Evolutionary conservation across 1,140 invertebrate species (phyloP).

Genomic region (Venturia canescens): DNA sequence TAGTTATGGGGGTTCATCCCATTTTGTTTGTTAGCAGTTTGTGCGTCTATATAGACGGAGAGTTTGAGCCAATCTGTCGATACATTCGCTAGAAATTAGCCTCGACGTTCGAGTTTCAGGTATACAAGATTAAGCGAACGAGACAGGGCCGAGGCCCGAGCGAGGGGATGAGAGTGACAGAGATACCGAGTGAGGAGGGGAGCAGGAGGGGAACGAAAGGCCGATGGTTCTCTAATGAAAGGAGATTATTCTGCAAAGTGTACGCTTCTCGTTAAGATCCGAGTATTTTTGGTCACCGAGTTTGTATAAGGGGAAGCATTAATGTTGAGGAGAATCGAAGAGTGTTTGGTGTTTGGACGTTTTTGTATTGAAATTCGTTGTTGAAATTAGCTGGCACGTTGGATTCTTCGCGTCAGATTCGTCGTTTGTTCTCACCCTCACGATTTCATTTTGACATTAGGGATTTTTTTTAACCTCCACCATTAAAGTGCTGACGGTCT

Average conservation of each 20-base stretch:
- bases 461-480: too few species aligned
- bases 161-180: constrained; percentile 26
- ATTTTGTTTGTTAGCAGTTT: neutral
- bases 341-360: too few species aligned
- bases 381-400: too few species aligned
- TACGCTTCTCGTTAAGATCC: too few species aligned
- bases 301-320: too few species aligned
- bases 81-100: constrained; percentile 64
- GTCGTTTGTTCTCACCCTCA: too few species aligned
- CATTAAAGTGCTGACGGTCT: too few species aligned
- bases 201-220: neutral
- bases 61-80: constrained; percentile 60
- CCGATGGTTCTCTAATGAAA: constrained; percentile 58
- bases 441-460: too few species aligned
- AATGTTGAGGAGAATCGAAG: too few species aligned
- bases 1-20: constrained; percentile 12
- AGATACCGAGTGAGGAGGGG: neutral
- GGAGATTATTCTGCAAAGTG: constrained; percentile 50
- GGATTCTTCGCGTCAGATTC: too few species aligned
- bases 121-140: neutral
- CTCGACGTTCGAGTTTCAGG: constrained; percentile 49
- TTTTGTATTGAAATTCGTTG: too few species aligned
- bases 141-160: neutral
- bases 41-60: constrained; percentile 46
- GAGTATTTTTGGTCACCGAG: too few species aligned